Conservation (phyloP, 1,140 invertebrate genomes). For the Drosophila cardini region DNA sequence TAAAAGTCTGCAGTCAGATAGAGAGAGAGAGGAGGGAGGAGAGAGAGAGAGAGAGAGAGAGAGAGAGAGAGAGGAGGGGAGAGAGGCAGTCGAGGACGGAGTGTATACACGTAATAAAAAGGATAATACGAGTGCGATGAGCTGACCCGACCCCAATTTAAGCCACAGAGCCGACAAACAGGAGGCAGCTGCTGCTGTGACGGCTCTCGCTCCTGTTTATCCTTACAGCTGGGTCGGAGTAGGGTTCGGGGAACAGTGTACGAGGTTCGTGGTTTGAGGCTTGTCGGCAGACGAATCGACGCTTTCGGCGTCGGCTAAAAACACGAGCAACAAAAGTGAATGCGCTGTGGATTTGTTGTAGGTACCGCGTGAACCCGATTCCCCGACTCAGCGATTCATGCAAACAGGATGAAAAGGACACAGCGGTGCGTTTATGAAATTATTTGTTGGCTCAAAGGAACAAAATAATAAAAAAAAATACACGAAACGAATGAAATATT, state of each 20-base stretch:
- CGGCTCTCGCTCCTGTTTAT: constrained; percentile 36
- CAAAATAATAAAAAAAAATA: constrained; percentile 23
- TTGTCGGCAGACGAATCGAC: constrained; percentile 17
- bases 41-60: constrained; percentile 8
- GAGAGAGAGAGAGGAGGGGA: background rate
- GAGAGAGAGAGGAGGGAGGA: background rate
- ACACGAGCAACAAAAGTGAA: constrained; percentile 62
- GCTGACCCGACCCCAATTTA: constrained; percentile 61
- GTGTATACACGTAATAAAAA: constrained; percentile 73
- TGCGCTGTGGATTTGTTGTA: constrained; percentile 44
- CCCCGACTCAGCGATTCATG: background rate
- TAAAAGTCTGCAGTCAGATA: constrained; percentile 19
- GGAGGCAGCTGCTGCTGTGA: constrained; percentile 50
- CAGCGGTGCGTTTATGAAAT: constrained; percentile 68
- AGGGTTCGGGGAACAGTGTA: background rate
- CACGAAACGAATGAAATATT: constrained; percentile 47
- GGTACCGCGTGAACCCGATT: constrained; percentile 29
- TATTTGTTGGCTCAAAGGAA: constrained; percentile 55
- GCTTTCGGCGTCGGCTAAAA: constrained; percentile 21
- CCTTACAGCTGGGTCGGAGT: constrained; percentile 10
- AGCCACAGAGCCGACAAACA: constrained; percentile 42
- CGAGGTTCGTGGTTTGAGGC: background rate
- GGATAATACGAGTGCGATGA: constrained; percentile 63
- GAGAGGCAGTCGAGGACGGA: constrained; percentile 10
- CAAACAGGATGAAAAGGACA: constrained; percentile 57